Evolutionary conservation across 1,140 invertebrate genomes (phyloP).

Genomic region (Aphelenchoides avenae): DNA sequence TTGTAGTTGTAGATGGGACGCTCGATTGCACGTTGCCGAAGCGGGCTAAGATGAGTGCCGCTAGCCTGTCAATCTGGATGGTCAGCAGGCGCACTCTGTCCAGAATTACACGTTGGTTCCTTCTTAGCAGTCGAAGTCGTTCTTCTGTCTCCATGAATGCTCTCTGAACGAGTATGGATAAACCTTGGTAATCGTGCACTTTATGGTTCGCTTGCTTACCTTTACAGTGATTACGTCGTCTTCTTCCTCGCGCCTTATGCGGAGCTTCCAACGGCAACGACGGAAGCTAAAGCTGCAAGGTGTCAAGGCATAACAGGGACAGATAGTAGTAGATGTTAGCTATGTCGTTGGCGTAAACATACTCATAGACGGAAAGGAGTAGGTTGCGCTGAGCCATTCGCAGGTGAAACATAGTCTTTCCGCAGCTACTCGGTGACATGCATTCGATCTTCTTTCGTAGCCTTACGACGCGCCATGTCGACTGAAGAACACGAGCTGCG

Average conservation of each 20-base stretch:
- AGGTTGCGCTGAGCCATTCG: conserved; percentile 40
- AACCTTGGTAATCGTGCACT: no score
- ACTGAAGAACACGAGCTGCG: conserved; percentile 47
- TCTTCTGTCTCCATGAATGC: no score
- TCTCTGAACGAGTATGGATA: no score
- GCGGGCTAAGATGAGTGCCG: no score
- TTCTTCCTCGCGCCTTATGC: conserved; percentile 46
- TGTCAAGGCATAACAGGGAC: conserved; percentile 7
- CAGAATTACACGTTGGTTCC: no score
- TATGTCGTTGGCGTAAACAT: background rate
- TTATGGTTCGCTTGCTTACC: no score
- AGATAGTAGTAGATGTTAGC: conserved; percentile 1
- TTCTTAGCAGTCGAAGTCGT: no score
- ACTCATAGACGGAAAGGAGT: conserved; percentile 40
- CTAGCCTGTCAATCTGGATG: no score
- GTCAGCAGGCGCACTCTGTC: no score
- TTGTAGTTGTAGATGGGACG: no score
- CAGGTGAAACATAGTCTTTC: conserved; percentile 33
- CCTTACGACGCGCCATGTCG: conserved; percentile 50
- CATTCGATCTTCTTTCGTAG: conserved; percentile 33
- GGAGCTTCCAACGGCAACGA: conserved; percentile 43
- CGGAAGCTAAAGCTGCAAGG: conserved; percentile 43
- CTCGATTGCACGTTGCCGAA: no score
- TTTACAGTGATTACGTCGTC: conserved; percentile 39
- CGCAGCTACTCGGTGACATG: background rate